Conservation (phyloP, 2,113 vertebrate genomes). For the Brachirus orientalis region DNA sequence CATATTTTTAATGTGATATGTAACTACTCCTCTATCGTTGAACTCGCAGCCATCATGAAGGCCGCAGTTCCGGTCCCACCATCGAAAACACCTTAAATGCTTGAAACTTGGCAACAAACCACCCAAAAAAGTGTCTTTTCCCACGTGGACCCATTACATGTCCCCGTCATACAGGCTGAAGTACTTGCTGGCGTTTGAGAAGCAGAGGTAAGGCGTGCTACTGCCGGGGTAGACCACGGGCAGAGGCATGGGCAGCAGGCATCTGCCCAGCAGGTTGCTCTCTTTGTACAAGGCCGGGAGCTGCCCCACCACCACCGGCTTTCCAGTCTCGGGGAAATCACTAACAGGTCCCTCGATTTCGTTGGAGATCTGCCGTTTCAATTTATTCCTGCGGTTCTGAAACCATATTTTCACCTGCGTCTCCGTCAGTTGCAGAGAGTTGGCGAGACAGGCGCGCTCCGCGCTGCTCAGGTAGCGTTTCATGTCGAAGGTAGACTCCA, state of each 20-base stretch:
- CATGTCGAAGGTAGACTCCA: conserved; percentile 90
- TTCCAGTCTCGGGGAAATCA: conserved; percentile 73
- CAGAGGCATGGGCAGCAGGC: conserved; percentile 85
- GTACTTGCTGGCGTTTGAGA: conserved; percentile 86
- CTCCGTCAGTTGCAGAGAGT: conserved; percentile 85
- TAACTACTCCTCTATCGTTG: conserved; percentile 34
- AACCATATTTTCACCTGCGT: conserved; percentile 89
- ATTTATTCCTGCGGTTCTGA: conserved; percentile 87
- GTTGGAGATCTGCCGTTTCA: conserved; percentile 87
- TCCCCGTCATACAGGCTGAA: conserved; percentile 87
- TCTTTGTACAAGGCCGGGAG: conserved; percentile 87
- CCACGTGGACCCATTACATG: conserved; percentile 75
- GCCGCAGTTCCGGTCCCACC: conserved; percentile 36
- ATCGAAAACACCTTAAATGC: conserved; percentile 56
- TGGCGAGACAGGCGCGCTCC: conserved; percentile 85
- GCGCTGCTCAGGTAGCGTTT: conserved; percentile 90
- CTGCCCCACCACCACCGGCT: conserved; percentile 73
- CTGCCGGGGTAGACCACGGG: conserved; percentile 85
- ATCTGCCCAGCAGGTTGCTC: conserved; percentile 83
- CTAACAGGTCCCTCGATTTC: conserved; percentile 81
- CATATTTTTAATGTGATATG: conserved; percentile 52
- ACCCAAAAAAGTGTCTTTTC: conserved; percentile 53
- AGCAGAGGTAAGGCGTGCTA: conserved; percentile 86
- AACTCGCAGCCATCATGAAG: conserved; percentile 35
- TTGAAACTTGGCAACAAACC: conserved; percentile 62